Evolutionary conservation across 2,888 invertebrate species (phyloP), one percentile per base, ranked within the genome.

Genomic region (Scaeva pyrastri): DNA sequence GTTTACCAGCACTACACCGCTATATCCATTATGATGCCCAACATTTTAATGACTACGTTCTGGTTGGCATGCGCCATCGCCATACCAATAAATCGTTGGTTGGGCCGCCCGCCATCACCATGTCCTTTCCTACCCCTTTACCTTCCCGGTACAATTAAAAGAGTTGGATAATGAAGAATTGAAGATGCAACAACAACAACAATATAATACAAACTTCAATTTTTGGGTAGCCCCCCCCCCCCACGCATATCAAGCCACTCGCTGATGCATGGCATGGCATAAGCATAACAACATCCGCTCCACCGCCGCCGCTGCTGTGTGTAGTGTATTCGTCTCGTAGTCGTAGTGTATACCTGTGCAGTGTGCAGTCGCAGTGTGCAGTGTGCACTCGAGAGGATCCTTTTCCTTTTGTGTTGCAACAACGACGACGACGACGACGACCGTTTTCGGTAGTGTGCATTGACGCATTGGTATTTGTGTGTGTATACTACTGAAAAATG

Each of bases 21-120:
- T 81, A 73, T 73, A 16, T n/a, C n/a, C n/a, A n/a, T 60, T 75
- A 64, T 60, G 66, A 26, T 68, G 68, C 43, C 68, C 62, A 85
- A 80, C 72, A 72, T 45, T 45, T 26, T 68, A 81, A 78, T 77
- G 64, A 78, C 55, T 74, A 14, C 58, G 77, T 77, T 81, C 73
- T 70, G 73, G 64, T 86, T 86, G 82, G 82, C 86, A 86, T 86
- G 86, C 86, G 86, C 86, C 86, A 70, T 64, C 82, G 60, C 41
- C 81, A 39, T 39, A 39, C 39, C 39, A 39, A 39, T 12, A 41
- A 50, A 58, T 58, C 19, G 41, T 50, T 66, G 43, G 39, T 48
- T 70, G n/a, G 16, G 21, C 36, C 21, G 21, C 39, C 39, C 12
- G 11, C 36, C 21, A 43, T n/a, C 45, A 19, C 62, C 55, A 58